Evolutionary conservation across 1,140 invertebrate species (phyloP).

Genomic region (Contarinia nasturtii): DNA sequence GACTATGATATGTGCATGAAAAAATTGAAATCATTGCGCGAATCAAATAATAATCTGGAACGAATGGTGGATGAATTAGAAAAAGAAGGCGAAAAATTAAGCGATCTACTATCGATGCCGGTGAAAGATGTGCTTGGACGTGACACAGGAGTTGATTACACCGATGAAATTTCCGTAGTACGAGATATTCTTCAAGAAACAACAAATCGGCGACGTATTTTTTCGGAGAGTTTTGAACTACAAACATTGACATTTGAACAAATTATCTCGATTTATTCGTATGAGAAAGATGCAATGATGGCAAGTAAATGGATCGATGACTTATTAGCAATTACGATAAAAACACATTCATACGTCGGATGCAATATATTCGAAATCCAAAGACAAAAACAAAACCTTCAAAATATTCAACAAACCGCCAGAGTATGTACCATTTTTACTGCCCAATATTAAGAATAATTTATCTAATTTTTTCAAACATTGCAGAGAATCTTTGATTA

Average conservation of each 20-base stretch:
- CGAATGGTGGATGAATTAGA: conserved; percentile 42
- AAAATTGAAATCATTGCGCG: conserved; percentile 17
- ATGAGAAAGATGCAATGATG: conserved; percentile 55
- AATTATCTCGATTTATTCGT: conserved; percentile 49
- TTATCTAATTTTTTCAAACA: conserved; percentile 2
- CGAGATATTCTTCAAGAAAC: conserved; percentile 45
- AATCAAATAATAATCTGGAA: conserved; percentile 22
- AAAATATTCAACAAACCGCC: conserved; percentile 56
- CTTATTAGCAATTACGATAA: conserved; percentile 46
- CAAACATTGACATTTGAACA: conserved; percentile 57
- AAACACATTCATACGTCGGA: conserved; percentile 49
- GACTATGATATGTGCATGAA: conserved; percentile 30
- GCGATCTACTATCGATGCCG: conserved; percentile 59
- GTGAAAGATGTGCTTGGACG: conserved; percentile 58
- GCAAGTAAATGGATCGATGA: conserved; percentile 56
- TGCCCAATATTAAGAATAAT: background rate
- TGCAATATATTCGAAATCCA: conserved; percentile 52
- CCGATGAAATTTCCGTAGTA: conserved; percentile 47
- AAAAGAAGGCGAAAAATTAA: conserved; percentile 58
- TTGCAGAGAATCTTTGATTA: conserved; percentile 60
- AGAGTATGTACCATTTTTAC: conserved; percentile 28
- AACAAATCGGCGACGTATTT: conserved; percentile 39
- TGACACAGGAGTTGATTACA: conserved; percentile 52
- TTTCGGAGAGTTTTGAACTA: conserved; percentile 46
- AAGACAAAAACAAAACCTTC: conserved; percentile 51